Evolutionary conservation across 1,140 invertebrate genomes (phyloP).

Genomic region (Drosophila pachea): DNA sequence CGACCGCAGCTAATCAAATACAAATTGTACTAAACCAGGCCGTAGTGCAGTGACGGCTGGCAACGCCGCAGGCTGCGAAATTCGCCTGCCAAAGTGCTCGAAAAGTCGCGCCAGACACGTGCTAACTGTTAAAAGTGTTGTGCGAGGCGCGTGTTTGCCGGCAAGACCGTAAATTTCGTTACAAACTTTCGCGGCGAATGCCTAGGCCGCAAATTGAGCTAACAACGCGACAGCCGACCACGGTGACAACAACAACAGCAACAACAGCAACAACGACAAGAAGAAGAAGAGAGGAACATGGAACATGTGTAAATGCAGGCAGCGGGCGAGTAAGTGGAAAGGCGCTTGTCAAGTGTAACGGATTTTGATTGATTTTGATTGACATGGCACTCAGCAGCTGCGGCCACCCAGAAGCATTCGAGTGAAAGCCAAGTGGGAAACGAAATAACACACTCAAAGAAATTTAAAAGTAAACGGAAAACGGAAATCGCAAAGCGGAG

Average conservation of each 20-base stretch:
- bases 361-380: constrained; percentile 74
- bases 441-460: neutral
- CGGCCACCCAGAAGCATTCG: constrained; percentile 35
- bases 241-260: constrained; percentile 1
- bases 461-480: constrained; percentile 4
- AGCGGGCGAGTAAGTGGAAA: constrained; percentile 40
- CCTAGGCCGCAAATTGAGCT: constrained; percentile 50
- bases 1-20: neutral
- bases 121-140: neutral
- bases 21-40: neutral
- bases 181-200: constrained; percentile 10
- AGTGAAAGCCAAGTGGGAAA: constrained; percentile 17
- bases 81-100: constrained; percentile 1
- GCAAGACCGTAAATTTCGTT: constrained; percentile 9
- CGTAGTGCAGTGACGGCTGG: constrained; percentile 8
- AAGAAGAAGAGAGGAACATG: constrained; percentile 8
- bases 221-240: constrained; percentile 13
- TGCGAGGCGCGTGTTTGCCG: constrained; percentile 6
- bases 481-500: neutral
- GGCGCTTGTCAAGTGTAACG: constrained; percentile 21
- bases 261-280: neutral
- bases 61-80: neutral
- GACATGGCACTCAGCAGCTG: constrained; percentile 65
- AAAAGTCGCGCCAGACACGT: constrained; percentile 10
- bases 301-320: constrained; percentile 66